These are phyloP conservation scores for Scaptomyza caliginosa DNA, from an alignment of 2,888 invertebrate species.

Conservation along the genomic window DNA sequence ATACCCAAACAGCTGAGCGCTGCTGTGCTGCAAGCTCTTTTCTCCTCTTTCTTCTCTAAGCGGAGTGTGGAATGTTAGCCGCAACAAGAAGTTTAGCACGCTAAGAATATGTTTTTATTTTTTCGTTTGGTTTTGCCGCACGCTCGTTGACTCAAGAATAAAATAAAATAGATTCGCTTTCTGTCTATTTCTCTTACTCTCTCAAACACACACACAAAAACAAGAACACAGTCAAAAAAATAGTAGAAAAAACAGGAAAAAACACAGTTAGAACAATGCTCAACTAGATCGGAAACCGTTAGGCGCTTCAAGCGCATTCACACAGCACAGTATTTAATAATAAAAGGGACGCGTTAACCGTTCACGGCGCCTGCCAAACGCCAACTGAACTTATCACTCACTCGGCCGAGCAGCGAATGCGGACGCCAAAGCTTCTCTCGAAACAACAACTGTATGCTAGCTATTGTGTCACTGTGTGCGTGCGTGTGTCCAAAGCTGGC, in stretches of 20 bases:
- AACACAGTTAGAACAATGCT: constrained; percentile 3
- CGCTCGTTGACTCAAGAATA: constrained; percentile 33
- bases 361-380: constrained; percentile 70
- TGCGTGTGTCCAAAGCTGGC: constrained; percentile 13
- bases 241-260: not conserved
- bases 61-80: constrained; percentile 13
- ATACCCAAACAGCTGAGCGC: constrained; percentile 34
- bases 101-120: constrained; percentile 37
- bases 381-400: constrained; percentile 75
- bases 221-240: constrained; percentile 14
- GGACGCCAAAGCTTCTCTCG: constrained; percentile 27
- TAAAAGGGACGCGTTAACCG: constrained; percentile 50
- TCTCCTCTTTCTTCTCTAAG: no score
- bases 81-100: constrained; percentile 16
- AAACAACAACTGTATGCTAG: constrained; percentile 19
- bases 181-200: not conserved
- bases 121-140: constrained; percentile 46
- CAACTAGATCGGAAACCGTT: constrained; percentile 34
- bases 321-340: constrained; percentile 4
- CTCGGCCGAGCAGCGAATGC: constrained; percentile 49
- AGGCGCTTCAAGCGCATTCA: constrained; percentile 13
- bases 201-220: not conserved
- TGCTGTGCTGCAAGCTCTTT: constrained; percentile 48
- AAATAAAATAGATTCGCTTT: not conserved
- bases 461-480: constrained; percentile 20